phyloP scores from a whole-genome alignment of 2,113 vertebrate genomes.

The Taurulus bubalis region DNA sequence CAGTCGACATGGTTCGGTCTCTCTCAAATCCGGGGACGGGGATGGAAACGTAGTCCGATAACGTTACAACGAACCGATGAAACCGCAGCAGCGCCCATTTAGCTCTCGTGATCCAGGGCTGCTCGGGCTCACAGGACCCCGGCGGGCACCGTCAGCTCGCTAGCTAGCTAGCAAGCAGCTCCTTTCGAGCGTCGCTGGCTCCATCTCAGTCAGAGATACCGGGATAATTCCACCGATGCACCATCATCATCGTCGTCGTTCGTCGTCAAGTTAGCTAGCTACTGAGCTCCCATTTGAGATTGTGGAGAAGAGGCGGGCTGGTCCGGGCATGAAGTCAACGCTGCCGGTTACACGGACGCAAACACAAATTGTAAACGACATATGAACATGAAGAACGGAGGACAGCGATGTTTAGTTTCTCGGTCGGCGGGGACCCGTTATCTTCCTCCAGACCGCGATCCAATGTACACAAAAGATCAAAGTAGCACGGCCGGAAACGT shows the following conservation, averaged over 20 bases:
- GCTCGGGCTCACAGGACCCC: constrained; percentile 32
- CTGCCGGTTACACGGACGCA: background rate
- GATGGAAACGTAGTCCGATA: constrained; percentile 13
- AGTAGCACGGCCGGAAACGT: background rate
- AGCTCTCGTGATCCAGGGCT: constrained; percentile 46
- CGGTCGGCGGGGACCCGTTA: constrained; percentile 47
- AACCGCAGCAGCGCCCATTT: constrained; percentile 56
- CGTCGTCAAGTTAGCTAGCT: constrained; percentile 62
- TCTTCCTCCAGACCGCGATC: constrained; percentile 51
- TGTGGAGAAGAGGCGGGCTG: background rate
- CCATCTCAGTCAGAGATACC: constrained; percentile 77
- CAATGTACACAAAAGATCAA: constrained; percentile 44
- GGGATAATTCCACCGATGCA: constrained; percentile 75
- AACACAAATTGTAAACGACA: constrained; percentile 7
- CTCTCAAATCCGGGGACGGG: constrained; percentile 28
- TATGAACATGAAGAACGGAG: background rate
- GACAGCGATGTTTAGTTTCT: constrained; percentile 9
- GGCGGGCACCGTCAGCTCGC: constrained; percentile 61
- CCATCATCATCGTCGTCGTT: constrained; percentile 45
- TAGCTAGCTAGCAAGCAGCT: constrained; percentile 70
- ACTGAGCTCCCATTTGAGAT: constrained; percentile 19
- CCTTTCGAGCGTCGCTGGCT: constrained; percentile 63
- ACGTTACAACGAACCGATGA: constrained; percentile 16
- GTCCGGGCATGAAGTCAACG: background rate
- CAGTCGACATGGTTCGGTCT: constrained; percentile 48